Evolutionary conservation across 2,113 vertebrate species (phyloP), one percentile per base, ranked within the genome.

Genomic region (Epinephelus moara): DNA sequence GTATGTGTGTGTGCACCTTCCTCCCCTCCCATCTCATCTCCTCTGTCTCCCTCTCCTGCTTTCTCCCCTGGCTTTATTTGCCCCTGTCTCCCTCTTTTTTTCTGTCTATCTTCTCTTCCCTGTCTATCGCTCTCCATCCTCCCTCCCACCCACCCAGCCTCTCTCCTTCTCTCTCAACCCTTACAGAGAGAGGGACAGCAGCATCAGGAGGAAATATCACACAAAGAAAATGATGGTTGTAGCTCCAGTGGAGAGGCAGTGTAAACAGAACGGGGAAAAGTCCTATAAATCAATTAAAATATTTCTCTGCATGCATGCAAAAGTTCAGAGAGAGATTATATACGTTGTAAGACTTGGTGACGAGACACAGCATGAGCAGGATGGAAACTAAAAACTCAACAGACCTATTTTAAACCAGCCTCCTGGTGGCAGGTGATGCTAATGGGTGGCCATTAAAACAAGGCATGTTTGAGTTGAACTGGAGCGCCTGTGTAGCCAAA

Each of bases 381-480:
- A 73, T 11, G 49, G 23, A 80, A 55, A 70, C 49, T 8, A 10
- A 85, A 50, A 75, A 72, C 55, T 74, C 69, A 33, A 60, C 61
- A 18, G 55, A 77, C 53, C 61, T 64, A 68, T 73, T 69, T 60
- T 47, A 66, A 64, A 71, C 69, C 72, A 77, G 77, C 69, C 80
- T 83, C 62, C 72, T 69, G 84, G 75, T 79, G 80, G 81, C 67
- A 81, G 78, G 87, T n/a, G 62, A 87, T 55, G 76, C 88, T 92
- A 94, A 93, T 92, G 91, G 88, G 86, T 78, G 90, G 90, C 85
- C 92, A 91, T 91, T 94, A 91, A 91, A 94, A 90, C 88, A 80
- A 88, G 87, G 90, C 86, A 80, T 89, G 91, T 91, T 90, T 93
- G 89, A 92, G 88, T 85, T 91, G 87, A 91, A 91, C 88, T 61